phyloP scores from a whole-genome alignment of 2,888 invertebrate species.

The Dugesia japonica region DNA sequence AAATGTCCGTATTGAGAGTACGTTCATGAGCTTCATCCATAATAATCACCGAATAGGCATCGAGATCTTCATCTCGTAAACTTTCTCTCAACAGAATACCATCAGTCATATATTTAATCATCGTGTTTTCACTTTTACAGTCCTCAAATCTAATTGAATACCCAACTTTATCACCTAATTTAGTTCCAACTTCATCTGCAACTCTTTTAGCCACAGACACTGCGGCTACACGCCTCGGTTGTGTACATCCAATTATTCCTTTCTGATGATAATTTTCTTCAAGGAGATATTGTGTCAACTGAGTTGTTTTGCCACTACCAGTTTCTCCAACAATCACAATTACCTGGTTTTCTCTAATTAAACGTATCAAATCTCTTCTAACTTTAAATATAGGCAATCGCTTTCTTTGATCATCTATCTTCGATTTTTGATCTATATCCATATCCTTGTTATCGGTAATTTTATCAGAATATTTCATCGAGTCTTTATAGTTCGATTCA shows the following conservation, averaged over 20 bases:
- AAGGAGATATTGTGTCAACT: slow-evolving; percentile 73
- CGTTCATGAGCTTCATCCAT: slow-evolving; percentile 99
- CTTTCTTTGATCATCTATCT: slow-evolving; percentile 64
- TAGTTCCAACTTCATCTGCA: slow-evolving; percentile 83
- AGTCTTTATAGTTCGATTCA: slow-evolving; percentile 52
- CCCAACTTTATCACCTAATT: slow-evolving; percentile 76
- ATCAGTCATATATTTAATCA: slow-evolving; percentile 81
- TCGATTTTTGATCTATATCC: slow-evolving; percentile 63
- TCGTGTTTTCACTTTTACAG: slow-evolving; percentile 65
- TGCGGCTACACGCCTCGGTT: slow-evolving; percentile 82
- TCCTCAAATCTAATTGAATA: slow-evolving; percentile 99
- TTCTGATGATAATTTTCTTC: slow-evolving; percentile 79
- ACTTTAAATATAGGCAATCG: slow-evolving; percentile 87
- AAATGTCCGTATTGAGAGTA: slow-evolving; percentile 86
- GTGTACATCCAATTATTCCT: slow-evolving; percentile 92
- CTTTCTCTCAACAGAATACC: slow-evolving; percentile 90
- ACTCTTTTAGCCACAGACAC: slow-evolving; percentile 99
- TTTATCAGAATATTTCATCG: slow-evolving; percentile 68
- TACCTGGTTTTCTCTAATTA: slow-evolving; percentile 53
- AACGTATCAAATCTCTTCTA: slow-evolving; percentile 59
- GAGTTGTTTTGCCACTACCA: slow-evolving; percentile 91
- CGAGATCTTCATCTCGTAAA: slow-evolving; percentile 79
- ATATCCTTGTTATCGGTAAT: slow-evolving; percentile 57
- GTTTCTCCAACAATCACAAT: slow-evolving; percentile 86
- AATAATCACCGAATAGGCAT: slow-evolving; percentile 86